These are phyloP conservation scores for Trachymyrmex septentrionalis DNA, from an alignment of 1,140 invertebrate genomes.

Conservation along the genomic window DNA sequence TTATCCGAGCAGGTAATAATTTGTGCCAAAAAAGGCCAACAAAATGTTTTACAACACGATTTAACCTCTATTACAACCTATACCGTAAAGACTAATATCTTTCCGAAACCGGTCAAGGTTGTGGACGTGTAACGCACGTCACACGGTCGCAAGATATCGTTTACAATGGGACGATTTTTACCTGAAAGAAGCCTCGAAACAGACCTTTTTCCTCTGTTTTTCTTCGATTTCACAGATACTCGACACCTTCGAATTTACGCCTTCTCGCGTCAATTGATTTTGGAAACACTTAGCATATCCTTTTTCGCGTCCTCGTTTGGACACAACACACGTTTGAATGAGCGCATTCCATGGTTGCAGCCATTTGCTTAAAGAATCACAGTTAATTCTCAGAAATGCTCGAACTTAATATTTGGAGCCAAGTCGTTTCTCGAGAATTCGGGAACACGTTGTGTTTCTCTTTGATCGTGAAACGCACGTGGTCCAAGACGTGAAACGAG, in stretches of 20 bases:
- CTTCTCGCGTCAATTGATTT: constrained; percentile 20
- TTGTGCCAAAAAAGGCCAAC: neutral
- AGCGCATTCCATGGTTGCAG: neutral
- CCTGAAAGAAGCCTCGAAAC: neutral
- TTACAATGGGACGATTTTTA: constrained; percentile 22
- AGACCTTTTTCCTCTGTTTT: neutral
- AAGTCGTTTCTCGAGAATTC: neutral
- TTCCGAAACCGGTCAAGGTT: neutral
- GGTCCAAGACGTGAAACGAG: constrained; percentile 40
- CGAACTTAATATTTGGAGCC: neutral
- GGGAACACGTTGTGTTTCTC: neutral
- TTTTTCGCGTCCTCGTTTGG: neutral
- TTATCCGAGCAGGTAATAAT: neutral
- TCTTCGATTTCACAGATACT: constrained; percentile 14
- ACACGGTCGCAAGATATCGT: constrained; percentile 17
- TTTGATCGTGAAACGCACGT: constrained; percentile 26
- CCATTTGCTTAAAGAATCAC: neutral
- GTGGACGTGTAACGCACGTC: neutral
- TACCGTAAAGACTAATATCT: neutral
- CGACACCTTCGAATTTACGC: neutral
- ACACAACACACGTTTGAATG: neutral
- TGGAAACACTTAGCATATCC: neutral
- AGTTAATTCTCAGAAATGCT: constrained; percentile 17
- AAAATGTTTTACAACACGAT: constrained; percentile 10
- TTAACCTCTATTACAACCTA: constrained; percentile 25